Conservation (phyloP, 2,888 invertebrate species). For the Pseudoips prasinana region DNA sequence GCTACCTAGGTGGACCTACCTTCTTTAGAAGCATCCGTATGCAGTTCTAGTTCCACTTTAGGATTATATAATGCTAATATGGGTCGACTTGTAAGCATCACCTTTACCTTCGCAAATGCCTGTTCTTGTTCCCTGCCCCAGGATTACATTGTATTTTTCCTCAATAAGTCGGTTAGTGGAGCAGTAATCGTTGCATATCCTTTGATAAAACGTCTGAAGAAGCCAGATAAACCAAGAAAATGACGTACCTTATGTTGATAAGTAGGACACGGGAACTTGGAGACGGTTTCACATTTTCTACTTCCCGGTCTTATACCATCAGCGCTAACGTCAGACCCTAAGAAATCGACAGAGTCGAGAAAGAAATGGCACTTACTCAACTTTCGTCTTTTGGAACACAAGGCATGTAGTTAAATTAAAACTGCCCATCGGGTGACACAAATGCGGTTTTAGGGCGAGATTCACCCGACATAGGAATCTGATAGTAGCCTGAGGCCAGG, state of each 20-base stretch:
- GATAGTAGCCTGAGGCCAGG: neutral
- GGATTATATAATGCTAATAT: neutral
- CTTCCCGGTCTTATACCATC: constrained; percentile 10
- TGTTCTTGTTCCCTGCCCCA: neutral
- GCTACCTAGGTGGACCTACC: too few species aligned
- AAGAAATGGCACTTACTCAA: constrained; percentile 13
- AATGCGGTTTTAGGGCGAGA: neutral
- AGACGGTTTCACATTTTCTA: constrained; percentile 10
- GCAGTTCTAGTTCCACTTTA: neutral
- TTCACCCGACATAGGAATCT: neutral
- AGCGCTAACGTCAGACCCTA: constrained; percentile 9
- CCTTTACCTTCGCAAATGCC: neutral
- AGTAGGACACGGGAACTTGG: constrained; percentile 4
- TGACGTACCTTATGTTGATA: constrained; percentile 3
- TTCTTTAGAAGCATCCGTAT: constrained; percentile 1
- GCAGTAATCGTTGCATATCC: neutral
- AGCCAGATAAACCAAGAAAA: constrained; percentile 3
- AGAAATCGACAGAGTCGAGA: constrained; percentile 3
- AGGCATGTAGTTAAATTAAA: constrained; percentile 3
- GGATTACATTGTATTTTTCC: neutral
- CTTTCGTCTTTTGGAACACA: too few species aligned
- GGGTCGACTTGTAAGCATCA: neutral
- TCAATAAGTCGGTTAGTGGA: neutral
- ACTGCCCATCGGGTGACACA: constrained; percentile 1
- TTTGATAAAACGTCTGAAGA: constrained; percentile 2